Evolutionary conservation across 2,113 vertebrate species (phyloP).

Genomic region (Platichthys stellatus): DNA sequence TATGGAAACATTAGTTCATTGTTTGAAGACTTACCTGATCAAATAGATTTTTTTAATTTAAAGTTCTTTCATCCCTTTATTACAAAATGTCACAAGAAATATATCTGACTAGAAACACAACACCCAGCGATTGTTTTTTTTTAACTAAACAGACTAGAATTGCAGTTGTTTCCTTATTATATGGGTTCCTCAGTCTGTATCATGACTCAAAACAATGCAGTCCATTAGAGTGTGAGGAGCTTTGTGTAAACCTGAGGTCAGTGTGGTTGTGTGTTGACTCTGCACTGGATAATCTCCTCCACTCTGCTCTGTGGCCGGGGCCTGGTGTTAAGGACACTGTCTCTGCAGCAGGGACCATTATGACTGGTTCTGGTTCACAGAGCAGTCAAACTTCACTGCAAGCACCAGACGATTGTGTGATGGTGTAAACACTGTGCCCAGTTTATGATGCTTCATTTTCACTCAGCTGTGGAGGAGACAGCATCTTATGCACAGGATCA

Average conservation of each 20-base stretch:
- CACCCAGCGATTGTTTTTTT: not conserved
- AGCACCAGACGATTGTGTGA: conserved; percentile 7
- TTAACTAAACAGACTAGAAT: not conserved
- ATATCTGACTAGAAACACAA: not conserved
- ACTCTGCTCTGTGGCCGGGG: conserved; percentile 3
- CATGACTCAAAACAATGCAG: no score
- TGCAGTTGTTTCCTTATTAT: not conserved
- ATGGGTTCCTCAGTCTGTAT: not conserved
- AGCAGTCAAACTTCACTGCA: not conserved
- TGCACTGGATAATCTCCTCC: not conserved
- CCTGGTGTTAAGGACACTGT: not conserved
- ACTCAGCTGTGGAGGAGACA: not conserved
- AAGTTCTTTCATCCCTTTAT: not conserved
- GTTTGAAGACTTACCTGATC: no score
- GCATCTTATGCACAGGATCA: not conserved
- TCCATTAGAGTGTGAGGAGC: no score
- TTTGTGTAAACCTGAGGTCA: not conserved
- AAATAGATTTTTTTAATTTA: no score
- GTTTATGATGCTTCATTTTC: not conserved
- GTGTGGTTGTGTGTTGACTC: not conserved
- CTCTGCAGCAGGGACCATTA: not conserved
- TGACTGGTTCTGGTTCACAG: not conserved
- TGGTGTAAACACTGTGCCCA: not conserved
- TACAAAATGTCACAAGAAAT: not conserved
- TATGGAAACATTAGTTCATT: not conserved